A percentile compares a stretch with the other conserved stretches of the same genome.
Evolutionary conservation across 2,113 vertebrate genomes (phyloP).

Genomic region (Gadus chalcogrammus): DNA sequence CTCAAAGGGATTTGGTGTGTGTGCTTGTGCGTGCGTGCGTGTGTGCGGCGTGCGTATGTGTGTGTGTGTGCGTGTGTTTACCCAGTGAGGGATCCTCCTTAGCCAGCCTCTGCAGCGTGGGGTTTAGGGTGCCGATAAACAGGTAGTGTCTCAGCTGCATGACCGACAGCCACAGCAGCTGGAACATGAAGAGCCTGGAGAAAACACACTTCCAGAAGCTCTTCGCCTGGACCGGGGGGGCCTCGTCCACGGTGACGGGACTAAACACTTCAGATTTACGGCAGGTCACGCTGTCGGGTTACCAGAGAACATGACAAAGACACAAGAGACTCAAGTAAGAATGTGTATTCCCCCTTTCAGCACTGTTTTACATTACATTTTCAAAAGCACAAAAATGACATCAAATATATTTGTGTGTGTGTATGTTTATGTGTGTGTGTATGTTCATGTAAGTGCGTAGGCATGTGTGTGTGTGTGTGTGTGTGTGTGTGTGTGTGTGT

Average conservation of each 20-base stretch:
- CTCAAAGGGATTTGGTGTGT: no score
- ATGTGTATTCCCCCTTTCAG: no score
- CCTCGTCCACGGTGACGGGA: background rate
- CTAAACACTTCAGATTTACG: background rate
- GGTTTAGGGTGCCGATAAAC: constrained; percentile 90
- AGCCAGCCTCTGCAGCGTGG: constrained; percentile 75
- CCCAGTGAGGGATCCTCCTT: constrained; percentile 56
- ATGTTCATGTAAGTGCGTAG: background rate
- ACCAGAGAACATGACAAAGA: no score
- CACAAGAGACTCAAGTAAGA: no score
- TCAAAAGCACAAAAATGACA: no score
- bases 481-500: background rate
- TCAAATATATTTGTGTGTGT: background rate
- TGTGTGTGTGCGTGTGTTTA: constrained; percentile 47
- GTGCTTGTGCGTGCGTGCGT: constrained; percentile 4
- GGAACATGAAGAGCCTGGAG: constrained; percentile 79
- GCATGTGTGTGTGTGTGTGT: background rate
- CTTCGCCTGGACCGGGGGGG: constrained; percentile 35
- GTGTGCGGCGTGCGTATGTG: background rate
- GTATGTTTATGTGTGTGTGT: background rate
- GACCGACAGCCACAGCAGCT: constrained; percentile 84
- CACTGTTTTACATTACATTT: no score
- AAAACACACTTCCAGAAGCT: constrained; percentile 72
- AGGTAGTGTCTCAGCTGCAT: constrained; percentile 90
- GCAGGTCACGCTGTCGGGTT: no score